phyloP scores from a whole-genome alignment of 35 echinoderm and acorn worm genomes.

The Ophiothrix spiculata region DNA sequence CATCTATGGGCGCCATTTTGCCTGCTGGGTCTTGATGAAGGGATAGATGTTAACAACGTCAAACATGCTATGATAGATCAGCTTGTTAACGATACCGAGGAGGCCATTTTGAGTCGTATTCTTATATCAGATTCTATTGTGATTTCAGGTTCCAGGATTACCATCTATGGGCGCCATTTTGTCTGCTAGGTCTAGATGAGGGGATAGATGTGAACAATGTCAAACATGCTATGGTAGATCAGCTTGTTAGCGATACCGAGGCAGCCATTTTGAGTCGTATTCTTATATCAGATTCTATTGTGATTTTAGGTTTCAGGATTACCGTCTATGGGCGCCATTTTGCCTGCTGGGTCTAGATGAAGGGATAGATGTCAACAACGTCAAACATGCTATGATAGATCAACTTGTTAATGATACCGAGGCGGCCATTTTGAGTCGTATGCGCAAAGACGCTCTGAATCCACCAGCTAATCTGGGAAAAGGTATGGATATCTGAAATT shows the following conservation, averaged over 20 bases:
- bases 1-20: constrained; percentile 72
- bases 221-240: constrained; percentile 75
- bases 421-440: constrained; percentile 21
- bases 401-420: constrained; percentile 66
- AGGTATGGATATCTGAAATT: no score
- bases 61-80: constrained; percentile 78
- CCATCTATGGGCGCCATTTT: constrained; percentile 69
- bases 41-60: constrained; percentile 54
- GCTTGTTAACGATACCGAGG: constrained; percentile 58
- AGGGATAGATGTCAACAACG: constrained; percentile 49
- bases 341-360: constrained; percentile 70
- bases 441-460: constrained; percentile 63
- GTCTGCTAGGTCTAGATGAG: constrained; percentile 68
- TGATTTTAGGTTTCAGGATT: constrained; percentile 59
- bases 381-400: constrained; percentile 77
- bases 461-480: neutral
- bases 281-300: neutral
- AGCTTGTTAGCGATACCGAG: constrained; percentile 61
- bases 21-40: constrained; percentile 68
- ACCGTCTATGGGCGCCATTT: constrained; percentile 69
- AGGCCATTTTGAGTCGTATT: constrained; percentile 23
- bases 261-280: constrained; percentile 21
- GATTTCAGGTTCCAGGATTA: constrained; percentile 62
- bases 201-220: constrained; percentile 58
- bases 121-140: neutral